phyloP scores from a whole-genome alignment of 2,888 invertebrate species.

The Hedya salicella region DNA sequence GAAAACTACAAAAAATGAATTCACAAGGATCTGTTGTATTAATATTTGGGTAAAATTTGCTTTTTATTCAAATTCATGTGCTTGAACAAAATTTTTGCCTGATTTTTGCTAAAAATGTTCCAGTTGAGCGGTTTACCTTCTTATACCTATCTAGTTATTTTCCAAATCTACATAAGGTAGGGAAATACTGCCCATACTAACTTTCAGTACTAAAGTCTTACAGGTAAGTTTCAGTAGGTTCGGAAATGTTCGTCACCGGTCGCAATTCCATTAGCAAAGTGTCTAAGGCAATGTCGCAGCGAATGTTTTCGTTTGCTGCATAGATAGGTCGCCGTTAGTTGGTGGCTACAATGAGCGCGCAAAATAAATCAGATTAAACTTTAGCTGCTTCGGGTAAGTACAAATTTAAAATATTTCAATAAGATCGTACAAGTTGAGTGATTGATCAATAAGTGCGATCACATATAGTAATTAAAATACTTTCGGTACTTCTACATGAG shows the following conservation, averaged over 20 bases:
- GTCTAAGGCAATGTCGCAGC: constrained; percentile 1
- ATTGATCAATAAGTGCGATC: neutral
- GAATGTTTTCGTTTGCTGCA: too few species aligned
- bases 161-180: neutral
- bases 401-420: constrained; percentile 10
- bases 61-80: too few species aligned
- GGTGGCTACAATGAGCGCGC: constrained; percentile 1
- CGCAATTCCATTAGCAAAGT: constrained; percentile 25
- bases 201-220: neutral
- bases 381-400: neutral
- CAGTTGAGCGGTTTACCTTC: neutral
- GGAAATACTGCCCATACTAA: neutral
- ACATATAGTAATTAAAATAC: neutral
- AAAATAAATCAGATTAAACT: constrained; percentile 9
- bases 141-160: neutral
- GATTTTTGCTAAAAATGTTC: neutral
- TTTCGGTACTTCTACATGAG: too few species aligned
- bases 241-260: neutral
- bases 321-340: neutral
- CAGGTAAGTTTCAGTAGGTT: neutral
- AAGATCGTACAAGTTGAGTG: constrained; percentile 6
- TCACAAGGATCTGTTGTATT: too few species aligned
- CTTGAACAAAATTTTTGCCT: neutral
- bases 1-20: too few species aligned
- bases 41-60: too few species aligned